A percentile compares a stretch with the other conserved stretches of the same genome.
Evolutionary conservation across 2,888 invertebrate species (phyloP).

Genomic region (Bellardia pandia): DNA sequence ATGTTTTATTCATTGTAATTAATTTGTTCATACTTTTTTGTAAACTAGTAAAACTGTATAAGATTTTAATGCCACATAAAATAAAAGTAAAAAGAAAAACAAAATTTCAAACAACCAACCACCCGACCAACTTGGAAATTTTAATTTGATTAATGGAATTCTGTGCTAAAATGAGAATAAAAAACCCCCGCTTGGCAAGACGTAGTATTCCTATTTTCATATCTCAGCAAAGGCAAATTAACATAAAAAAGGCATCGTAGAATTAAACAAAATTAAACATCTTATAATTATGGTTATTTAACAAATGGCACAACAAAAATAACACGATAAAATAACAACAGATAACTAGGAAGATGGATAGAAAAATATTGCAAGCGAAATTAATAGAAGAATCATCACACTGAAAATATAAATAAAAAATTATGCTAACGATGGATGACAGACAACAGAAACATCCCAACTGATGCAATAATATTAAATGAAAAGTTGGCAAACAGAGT

Average conservation of each 20-base stretch:
- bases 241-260: background rate
- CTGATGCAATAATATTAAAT: no score
- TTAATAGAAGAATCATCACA: no score
- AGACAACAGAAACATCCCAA: no score
- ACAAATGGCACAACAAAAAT: conserved; percentile 53
- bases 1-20: conserved; percentile 28
- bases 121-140: conserved; percentile 17
- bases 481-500: no score
- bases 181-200: background rate
- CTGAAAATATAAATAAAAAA: no score
- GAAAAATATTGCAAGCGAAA: no score
- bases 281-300: conserved; percentile 58
- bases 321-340: background rate
- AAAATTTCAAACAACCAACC: background rate
- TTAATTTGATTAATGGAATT: conserved; percentile 68
- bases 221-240: background rate
- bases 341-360: background rate
- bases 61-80: conserved; percentile 50
- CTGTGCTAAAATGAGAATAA: conserved; percentile 14
- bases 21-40: background rate
- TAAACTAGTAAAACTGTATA: conserved; percentile 28
- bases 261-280: conserved; percentile 43
- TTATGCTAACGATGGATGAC: no score
- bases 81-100: background rate
- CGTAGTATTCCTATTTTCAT: background rate